Evolutionary conservation across 1,140 invertebrate genomes (phyloP).

Genomic region (Orius laevigatus): DNA sequence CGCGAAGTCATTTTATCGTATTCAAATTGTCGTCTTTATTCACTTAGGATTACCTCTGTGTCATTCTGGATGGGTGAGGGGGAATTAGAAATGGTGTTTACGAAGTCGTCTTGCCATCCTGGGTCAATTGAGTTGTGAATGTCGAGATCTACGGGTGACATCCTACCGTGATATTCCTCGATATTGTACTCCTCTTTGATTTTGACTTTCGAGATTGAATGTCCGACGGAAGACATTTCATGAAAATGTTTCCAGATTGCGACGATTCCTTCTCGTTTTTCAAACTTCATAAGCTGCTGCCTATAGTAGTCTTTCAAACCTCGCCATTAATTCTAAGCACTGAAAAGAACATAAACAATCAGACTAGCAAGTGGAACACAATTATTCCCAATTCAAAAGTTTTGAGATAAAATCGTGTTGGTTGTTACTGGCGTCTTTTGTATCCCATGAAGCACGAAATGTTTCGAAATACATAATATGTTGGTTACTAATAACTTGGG

Average conservation of each 20-base stretch:
- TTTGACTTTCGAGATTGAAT: constrained; percentile 2
- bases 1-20: not conserved
- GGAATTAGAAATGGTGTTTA: not conserved
- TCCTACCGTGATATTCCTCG: not conserved
- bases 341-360: no score
- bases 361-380: no score
- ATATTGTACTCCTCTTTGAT: not conserved
- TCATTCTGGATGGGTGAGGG: not conserved
- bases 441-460: no score
- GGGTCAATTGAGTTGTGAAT: not conserved
- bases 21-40: not conserved
- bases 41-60: not conserved
- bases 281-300: constrained; percentile 9
- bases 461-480: no score
- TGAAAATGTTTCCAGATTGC: constrained; percentile 12
- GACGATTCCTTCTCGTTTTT: not conserved
- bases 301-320: constrained; percentile 16
- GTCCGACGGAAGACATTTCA: constrained; percentile 13
- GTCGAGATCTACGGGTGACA: not conserved
- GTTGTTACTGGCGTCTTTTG: no score
- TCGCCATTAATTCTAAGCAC: no score
- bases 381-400: no score
- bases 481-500: no score
- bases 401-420: no score
- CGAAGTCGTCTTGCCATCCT: not conserved